Base-by-base conservation (phyloP, 2,888 invertebrate genomes). In the Melinopterus prodromus region DNA sequence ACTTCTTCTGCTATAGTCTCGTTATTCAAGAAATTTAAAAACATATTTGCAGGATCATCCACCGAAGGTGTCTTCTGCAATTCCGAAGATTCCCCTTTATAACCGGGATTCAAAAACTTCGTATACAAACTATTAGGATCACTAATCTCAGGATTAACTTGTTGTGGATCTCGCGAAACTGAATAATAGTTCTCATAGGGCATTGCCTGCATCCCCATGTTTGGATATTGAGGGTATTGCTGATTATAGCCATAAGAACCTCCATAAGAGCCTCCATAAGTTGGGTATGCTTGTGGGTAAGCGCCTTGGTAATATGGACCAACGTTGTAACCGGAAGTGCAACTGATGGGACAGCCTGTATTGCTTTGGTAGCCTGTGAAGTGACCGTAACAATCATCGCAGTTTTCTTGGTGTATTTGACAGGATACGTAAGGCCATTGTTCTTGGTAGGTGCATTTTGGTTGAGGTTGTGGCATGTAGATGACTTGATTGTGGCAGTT, bases 381-480 rank as follows among this genome's bases (percentile, higher is more conserved):
- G 69, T 80, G 80, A 6, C 69, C 77, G 83, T 89, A 89, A 83
- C 89, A 89, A 9, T 89, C 89, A 5, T 85, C 86, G 80, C 89
- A 90, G 69, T 82, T 83, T 6, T 83, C 15, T 38, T 76, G 80
- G 6, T 71, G 76, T 69, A 86, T 83, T 14, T 85, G 86, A 82
- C 88, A 88, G 2, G 83, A 79, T 0, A 89, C 88, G 78, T 88
- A 90, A 1, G 90, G 90, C 89, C 89, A 90, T 12, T 78, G 79
- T 0, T 86, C 84, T 71, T 86, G 86, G 79, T 88, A 88, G 7
- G 82, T 80, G 80, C 90, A 90, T 75, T 85, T 84, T 0, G 89
- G 88, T 82, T 88, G 88, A 0, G 89, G 89, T 82, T 87, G 86
- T 1, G 87, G 87, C 35, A 89, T 86, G 81, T 88, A 89, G 4